phyloP scores from a whole-genome alignment of 2,113 vertebrate genomes.

The Alligator sinensis region DNA sequence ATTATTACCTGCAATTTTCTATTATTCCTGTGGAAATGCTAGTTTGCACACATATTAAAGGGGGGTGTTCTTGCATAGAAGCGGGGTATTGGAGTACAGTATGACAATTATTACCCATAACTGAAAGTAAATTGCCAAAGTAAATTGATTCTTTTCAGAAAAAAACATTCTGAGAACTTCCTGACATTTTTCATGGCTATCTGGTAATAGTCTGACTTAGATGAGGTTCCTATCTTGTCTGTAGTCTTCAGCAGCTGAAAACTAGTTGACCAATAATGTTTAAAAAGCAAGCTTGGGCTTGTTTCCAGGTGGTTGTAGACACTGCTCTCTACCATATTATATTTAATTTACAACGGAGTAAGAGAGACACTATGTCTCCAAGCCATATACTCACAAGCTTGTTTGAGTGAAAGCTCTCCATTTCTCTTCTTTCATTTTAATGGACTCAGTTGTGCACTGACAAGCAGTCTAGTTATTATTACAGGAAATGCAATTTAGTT shows the following conservation, averaged over 20 bases:
- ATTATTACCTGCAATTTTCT: not conserved
- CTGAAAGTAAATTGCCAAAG: not conserved
- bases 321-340: not conserved
- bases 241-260: not conserved
- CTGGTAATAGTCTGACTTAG: not conserved
- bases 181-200: not conserved
- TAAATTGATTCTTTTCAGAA: not conserved
- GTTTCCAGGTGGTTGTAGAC: not conserved
- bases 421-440: not conserved
- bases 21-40: not conserved
- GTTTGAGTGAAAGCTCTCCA: not conserved
- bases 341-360: not conserved
- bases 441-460: not conserved
- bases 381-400: not conserved
- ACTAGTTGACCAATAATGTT: fast-evolving
- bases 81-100: too few relatives aligned
- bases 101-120: not conserved
- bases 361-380: not conserved
- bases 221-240: not conserved
- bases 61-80: not conserved
- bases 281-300: not conserved
- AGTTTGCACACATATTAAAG: not conserved
- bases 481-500: not conserved
- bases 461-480: not conserved
- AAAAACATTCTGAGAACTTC: not conserved